Evolutionary conservation across 2,888 invertebrate genomes (phyloP), one percentile per base, ranked within the genome.

Genomic region (Nebria brevicollis): DNA sequence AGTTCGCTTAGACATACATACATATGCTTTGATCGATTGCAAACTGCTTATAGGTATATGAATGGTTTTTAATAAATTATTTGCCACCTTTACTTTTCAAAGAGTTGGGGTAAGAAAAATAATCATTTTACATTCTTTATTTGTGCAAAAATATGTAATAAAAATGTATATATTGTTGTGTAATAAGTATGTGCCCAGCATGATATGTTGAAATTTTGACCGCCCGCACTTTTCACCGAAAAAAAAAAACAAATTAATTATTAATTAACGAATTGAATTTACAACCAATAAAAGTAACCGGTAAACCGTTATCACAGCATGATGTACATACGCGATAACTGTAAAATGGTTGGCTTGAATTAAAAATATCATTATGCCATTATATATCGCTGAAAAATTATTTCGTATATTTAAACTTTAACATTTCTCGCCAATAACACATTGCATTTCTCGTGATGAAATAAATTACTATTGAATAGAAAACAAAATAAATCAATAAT

Each of bases 211-310:
- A 13, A 8, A 54, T 54, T 54, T 54, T 54, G 25, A 70, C 70
- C 70, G 70, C 25, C 20, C 26, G 34, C 25, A 15, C 70, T 70
- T 70, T 26, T 20, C 25, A 66, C 13, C 66, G 66, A 66, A 15
- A 70, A 13, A 26, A 10, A 34, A 25, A 54, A 54, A 54, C 54
- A 77, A 72, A 78, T 78, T 78, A 78, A 72, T 78, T 78, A 73
- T 78, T 73, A 77, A 78, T 78, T 78, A 78, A 73, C 78, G 72
- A n/a, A 64, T 73, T 72, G 41, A 78, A 78, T 78, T 78, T 78
- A 78, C 73, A 72, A 42, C 64, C 73, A 73, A 78, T 78, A 78
- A 78, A 78, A 73, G 65, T 66, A 73, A 15, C 66, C 43, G 72
- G n/a, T 25, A 41, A 78, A 73, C 73, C 26, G 72, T 78, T 78